Conservation (phyloP, 2,888 invertebrate genomes). For the Vesta saturnalis region DNA sequence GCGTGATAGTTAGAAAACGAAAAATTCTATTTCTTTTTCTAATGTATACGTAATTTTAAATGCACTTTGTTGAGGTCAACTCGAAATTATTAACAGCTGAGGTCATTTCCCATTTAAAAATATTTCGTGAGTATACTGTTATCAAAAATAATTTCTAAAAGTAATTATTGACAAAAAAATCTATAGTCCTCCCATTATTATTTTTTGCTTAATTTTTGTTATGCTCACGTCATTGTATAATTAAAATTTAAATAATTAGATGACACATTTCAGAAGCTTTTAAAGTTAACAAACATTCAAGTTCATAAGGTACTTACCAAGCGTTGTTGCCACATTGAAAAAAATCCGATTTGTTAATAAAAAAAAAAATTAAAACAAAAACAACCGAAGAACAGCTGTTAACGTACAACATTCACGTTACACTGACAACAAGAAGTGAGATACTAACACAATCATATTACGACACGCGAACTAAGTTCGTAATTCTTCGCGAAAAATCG, state of each 20-base stretch:
- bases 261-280: no score
- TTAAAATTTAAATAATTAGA: not conserved
- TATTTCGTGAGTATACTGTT: not conserved
- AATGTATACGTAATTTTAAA: not conserved
- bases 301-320: not conserved
- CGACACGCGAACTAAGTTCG: conserved; percentile 38
- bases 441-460: conserved; percentile 34
- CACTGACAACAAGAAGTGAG: conserved; percentile 14
- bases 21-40: not conserved
- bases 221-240: not conserved
- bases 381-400: not conserved
- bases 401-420: conserved; percentile 1
- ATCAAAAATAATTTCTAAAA: conserved; percentile 1
- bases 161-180: not conserved
- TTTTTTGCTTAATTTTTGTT: no score
- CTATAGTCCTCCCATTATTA: not conserved
- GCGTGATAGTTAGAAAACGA: not conserved
- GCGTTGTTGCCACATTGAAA: not conserved
- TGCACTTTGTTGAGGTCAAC: not conserved
- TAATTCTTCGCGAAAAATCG: conserved; percentile 45
- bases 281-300: no score
- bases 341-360: conserved; percentile 5
- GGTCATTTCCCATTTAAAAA: conserved; percentile 1
- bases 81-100: conserved; percentile 1
- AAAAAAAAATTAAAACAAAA: conserved; percentile 18